These are phyloP conservation scores for Meliscaeva auricollis DNA, from an alignment of 2,888 invertebrate genomes.

Conservation along the genomic window DNA sequence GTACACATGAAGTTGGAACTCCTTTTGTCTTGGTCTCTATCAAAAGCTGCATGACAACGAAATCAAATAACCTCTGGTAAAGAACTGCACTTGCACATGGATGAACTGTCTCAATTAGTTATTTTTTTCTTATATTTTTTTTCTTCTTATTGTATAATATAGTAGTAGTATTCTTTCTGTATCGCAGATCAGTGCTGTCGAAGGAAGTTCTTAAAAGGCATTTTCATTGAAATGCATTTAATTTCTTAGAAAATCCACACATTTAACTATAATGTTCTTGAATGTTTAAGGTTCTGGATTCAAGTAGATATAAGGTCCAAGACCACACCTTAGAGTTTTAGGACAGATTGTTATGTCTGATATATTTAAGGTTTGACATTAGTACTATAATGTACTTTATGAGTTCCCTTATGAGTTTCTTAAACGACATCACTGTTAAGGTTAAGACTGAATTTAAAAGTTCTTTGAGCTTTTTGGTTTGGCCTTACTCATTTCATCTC, in stretches of 20 bases:
- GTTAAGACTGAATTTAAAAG: constrained; percentile 13
- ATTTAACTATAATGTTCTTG: too few relatives aligned
- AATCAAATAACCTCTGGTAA: constrained; percentile 51
- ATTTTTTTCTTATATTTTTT: background rate
- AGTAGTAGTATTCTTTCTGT: background rate
- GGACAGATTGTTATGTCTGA: too few relatives aligned
- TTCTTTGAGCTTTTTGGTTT: constrained; percentile 27
- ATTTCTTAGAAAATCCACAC: too few relatives aligned
- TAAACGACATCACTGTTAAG: too few relatives aligned
- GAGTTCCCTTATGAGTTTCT: too few relatives aligned
- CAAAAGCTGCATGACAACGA: constrained; percentile 38
- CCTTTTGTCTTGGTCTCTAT: constrained; percentile 19
- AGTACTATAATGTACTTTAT: too few relatives aligned
- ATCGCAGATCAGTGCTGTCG: constrained; percentile 1
- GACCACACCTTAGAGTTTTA: too few relatives aligned
- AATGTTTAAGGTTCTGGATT: too few relatives aligned
- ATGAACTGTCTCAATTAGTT: constrained; percentile 52
- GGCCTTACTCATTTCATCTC: background rate
- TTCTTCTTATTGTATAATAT: background rate
- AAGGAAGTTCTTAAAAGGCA: background rate
- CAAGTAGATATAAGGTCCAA: too few relatives aligned
- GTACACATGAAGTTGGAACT: constrained; percentile 23
- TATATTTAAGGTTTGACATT: too few relatives aligned
- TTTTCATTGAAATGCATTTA: too few relatives aligned
- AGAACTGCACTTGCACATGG: constrained; percentile 45